phyloP scores from a whole-genome alignment of 2,888 invertebrate species.

The Ecdyonurus torrentis region DNA sequence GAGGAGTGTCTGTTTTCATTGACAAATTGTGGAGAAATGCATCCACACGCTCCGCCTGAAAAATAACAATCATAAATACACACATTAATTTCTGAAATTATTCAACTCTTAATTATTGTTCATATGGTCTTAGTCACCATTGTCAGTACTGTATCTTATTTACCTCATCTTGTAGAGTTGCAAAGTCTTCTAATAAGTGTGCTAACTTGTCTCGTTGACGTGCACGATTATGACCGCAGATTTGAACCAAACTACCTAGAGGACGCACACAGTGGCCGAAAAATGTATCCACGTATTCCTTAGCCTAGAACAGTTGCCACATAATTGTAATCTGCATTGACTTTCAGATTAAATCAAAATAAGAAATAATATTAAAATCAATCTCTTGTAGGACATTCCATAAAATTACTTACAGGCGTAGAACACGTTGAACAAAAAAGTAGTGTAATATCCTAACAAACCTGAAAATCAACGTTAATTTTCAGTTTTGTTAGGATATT shows the following conservation, averaged over 20 bases:
- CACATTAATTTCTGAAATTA: no score
- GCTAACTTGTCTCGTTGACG: constrained; percentile 88
- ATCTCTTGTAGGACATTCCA: no score
- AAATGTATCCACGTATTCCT: constrained; percentile 78
- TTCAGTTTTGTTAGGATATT: neutral
- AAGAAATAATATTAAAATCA: no score
- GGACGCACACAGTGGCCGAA: constrained; percentile 72
- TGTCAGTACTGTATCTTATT: no score
- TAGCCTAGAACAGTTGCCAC: constrained; percentile 38
- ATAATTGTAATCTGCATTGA: no score
- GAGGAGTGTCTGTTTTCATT: constrained; percentile 45
- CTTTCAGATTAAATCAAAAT: no score
- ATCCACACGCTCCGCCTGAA: constrained; percentile 81
- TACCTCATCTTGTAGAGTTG: constrained; percentile 82
- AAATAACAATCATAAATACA: no score
- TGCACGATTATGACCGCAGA: constrained; percentile 90
- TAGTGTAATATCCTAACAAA: no score
- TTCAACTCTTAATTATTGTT: no score
- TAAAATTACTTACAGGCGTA: no score
- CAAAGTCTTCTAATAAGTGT: constrained; percentile 77
- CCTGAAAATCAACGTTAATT: neutral
- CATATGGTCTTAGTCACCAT: no score
- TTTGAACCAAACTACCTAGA: constrained; percentile 68
- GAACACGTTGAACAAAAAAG: no score
- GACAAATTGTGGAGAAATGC: constrained; percentile 55